These are phyloP conservation scores for Heliothis peltigera DNA, from an alignment of 2,888 invertebrate genomes.

Conservation along the genomic window DNA sequence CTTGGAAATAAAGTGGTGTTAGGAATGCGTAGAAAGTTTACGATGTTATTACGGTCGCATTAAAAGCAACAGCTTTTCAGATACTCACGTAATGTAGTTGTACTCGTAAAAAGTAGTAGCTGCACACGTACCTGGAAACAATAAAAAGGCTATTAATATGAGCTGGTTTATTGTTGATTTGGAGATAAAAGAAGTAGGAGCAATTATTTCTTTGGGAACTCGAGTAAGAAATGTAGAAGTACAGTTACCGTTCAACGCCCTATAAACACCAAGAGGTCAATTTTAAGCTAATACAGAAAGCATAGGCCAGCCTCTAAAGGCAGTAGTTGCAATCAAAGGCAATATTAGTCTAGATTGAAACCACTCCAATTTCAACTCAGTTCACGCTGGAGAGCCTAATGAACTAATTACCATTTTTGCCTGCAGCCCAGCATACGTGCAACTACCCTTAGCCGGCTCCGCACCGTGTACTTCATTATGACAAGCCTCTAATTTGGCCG, in stretches of 20 bases:
- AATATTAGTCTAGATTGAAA: not conserved
- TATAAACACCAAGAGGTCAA: not conserved
- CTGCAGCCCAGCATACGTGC: conserved; percentile 48
- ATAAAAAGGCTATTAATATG: conserved; percentile 45
- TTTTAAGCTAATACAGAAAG: not conserved
- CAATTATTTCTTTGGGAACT: conserved; percentile 8
- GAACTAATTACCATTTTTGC: conserved; percentile 62
- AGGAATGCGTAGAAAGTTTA: conserved; percentile 53
- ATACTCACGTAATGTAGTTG: conserved; percentile 51
- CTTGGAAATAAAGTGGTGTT: conserved; percentile 45
- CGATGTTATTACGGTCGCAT: conserved; percentile 41
- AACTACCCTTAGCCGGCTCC: conserved; percentile 47
- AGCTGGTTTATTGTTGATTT: conserved; percentile 17
- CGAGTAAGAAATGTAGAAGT: not conserved
- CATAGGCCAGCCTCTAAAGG: no score
- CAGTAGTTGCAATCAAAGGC: not conserved
- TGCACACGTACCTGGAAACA: conserved; percentile 61
- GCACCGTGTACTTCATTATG: conserved; percentile 64
- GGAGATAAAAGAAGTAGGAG: conserved; percentile 8
- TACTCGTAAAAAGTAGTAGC: conserved; percentile 29
- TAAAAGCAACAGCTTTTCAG: conserved; percentile 38
- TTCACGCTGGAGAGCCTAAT: conserved; percentile 47
- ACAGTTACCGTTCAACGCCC: not conserved
- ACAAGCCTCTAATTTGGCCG: conserved; percentile 71
- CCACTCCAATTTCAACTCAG: conserved; percentile 4